Percentiles rank a stretch among this genome's conserved stretches.
These are phyloP conservation scores for Nineta flava DNA, from an alignment of 2,888 invertebrate species.

Conservation along the genomic window DNA sequence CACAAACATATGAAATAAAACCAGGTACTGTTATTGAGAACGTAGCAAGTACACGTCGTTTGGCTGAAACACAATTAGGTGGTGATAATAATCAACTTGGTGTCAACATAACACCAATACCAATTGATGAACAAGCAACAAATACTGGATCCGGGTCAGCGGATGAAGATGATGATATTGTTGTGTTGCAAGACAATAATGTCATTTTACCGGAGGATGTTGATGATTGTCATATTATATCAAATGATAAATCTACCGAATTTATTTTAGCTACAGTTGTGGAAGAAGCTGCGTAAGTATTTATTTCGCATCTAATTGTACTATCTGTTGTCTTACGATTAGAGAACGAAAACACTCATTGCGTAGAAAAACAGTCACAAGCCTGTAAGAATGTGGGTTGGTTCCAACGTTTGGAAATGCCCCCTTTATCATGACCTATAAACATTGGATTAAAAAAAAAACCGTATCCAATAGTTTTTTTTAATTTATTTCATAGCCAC, in stretches of 20 bases:
- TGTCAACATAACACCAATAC: slow-evolving; percentile 24
- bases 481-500: no score
- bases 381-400: no score
- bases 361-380: no score
- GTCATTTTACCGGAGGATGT: slow-evolving; percentile 38
- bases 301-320: slow-evolving; percentile 9
- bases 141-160: slow-evolving; percentile 84
- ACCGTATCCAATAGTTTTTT: no score
- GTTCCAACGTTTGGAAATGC: no score
- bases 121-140: slow-evolving; percentile 66
- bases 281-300: slow-evolving; percentile 68
- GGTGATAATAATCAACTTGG: slow-evolving; percentile 22
- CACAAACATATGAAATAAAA: slow-evolving; percentile 54
- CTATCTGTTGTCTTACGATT: no score
- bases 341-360: no score
- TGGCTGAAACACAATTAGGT: slow-evolving; percentile 64
- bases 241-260: slow-evolving; percentile 80
- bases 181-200: no score
- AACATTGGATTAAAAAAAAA: no score
- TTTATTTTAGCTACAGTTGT: slow-evolving; percentile 81
- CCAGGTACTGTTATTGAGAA: slow-evolving; percentile 79
- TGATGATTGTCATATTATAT: slow-evolving; percentile 64
- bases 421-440: no score
- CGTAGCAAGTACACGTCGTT: slow-evolving; percentile 61
- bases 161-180: slow-evolving; percentile 53